Conservation (phyloP, 2,797 vertebrate species). For the Meriones psammophilus region DNA sequence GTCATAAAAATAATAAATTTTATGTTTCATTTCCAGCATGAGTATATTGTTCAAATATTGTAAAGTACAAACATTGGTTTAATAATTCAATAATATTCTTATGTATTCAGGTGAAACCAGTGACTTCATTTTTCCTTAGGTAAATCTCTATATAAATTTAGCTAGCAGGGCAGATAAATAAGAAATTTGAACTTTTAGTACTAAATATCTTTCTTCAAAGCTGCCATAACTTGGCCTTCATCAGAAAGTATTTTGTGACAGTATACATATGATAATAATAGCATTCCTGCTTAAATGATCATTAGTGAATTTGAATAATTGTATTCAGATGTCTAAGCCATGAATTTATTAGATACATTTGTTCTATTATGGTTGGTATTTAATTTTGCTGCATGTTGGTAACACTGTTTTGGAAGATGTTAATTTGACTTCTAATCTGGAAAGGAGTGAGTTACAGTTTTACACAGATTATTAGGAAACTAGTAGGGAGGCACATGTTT, state of each 20-base stretch:
- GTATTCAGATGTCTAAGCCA: constrained; percentile 52
- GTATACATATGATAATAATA: neutral
- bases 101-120: neutral
- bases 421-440: constrained; percentile 59
- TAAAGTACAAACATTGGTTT: neutral
- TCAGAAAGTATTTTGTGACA: neutral
- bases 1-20: neutral
- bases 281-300: neutral
- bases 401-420: constrained; percentile 14
- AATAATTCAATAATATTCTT: neutral
- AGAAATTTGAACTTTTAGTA: constrained; percentile 1
- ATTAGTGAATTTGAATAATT: constrained; percentile 57
- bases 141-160: neutral
- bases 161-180: neutral
- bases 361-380: constrained; percentile 66
- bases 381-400: constrained; percentile 69
- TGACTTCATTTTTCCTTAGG: neutral
- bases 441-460: constrained; percentile 65
- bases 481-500: neutral
- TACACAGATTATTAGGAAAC: neutral
- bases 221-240: neutral
- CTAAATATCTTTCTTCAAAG: neutral
- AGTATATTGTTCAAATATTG: constrained; percentile 22
- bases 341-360: constrained; percentile 48
- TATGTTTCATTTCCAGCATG: neutral